Evolutionary conservation across 1,140 invertebrate genomes (phyloP).

Genomic region (Bombus sibiricus): DNA sequence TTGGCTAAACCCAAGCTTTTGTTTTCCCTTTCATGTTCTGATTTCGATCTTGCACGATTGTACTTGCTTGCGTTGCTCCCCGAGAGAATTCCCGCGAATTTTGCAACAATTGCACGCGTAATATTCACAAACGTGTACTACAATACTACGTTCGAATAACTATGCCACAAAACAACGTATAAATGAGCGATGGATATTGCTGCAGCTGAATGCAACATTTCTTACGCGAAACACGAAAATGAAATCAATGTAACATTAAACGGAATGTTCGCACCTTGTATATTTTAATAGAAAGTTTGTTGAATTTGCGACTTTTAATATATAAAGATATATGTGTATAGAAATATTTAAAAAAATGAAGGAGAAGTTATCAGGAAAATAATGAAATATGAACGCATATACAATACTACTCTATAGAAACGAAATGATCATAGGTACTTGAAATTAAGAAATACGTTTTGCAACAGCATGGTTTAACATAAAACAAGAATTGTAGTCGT

Average conservation of each 20-base stretch:
- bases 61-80: background rate
- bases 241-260: background rate
- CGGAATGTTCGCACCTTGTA: background rate
- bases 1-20: constrained; percentile 22
- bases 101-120: background rate
- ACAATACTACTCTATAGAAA: too few species aligned
- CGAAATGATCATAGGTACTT: background rate
- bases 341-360: background rate
- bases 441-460: background rate
- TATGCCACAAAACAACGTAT: background rate
- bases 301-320: background rate
- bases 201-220: background rate
- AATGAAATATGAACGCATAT: background rate
- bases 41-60: background rate
- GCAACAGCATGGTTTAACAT: background rate
- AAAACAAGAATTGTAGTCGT: background rate
- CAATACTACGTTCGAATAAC: background rate
- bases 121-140: background rate
- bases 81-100: background rate
- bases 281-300: background rate
- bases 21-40: background rate
- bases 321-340: background rate
- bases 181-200: background rate
- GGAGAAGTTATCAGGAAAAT: background rate
- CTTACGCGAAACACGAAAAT: background rate